Evolutionary conservation across 2,888 invertebrate genomes (phyloP).

Genomic region (Caenorhabditis uteleia): DNA sequence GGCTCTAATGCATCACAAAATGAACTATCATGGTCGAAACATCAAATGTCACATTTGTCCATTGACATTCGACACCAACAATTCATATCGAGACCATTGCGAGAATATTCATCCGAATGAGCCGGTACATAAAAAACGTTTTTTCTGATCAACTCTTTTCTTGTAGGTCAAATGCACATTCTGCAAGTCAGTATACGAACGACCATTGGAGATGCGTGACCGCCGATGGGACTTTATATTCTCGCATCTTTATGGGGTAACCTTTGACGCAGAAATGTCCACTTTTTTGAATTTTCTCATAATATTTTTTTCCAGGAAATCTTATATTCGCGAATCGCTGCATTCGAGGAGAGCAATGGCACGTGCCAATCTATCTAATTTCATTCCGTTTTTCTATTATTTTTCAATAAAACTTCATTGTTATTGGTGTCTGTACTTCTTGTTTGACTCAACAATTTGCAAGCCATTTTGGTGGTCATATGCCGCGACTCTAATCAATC

Average conservation of each 20-base stretch:
- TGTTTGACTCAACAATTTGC: too few relatives aligned
- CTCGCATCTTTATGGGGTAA: slow-evolving; percentile 29
- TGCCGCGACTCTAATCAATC: too few relatives aligned
- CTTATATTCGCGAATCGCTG: slow-evolving; percentile 28
- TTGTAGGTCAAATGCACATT: slow-evolving; percentile 21
- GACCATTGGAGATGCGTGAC: slow-evolving; percentile 18
- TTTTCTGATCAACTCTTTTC: not conserved
- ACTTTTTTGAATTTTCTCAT: not conserved
- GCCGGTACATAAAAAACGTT: slow-evolving; percentile 3
- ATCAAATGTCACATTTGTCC: slow-evolving; percentile 18
- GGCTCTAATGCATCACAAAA: slow-evolving; percentile 29
- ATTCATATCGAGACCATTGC: slow-evolving; percentile 14
- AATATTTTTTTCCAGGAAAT: slow-evolving; percentile 23
- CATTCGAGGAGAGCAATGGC: slow-evolving; percentile 13
- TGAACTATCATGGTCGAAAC: slow-evolving; percentile 15
- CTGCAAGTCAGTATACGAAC: slow-evolving; percentile 25
- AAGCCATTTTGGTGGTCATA: too few relatives aligned
- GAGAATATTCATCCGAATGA: slow-evolving; percentile 16
- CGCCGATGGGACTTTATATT: slow-evolving; percentile 13
- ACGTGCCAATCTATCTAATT: too few relatives aligned
- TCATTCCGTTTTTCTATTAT: too few relatives aligned
- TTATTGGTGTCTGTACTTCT: too few relatives aligned
- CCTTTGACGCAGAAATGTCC: not conserved
- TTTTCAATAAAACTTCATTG: too few relatives aligned
- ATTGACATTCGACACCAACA: slow-evolving; percentile 10